phyloP scores from a whole-genome alignment of 2,113 vertebrate genomes.

The Strix uralensis region DNA sequence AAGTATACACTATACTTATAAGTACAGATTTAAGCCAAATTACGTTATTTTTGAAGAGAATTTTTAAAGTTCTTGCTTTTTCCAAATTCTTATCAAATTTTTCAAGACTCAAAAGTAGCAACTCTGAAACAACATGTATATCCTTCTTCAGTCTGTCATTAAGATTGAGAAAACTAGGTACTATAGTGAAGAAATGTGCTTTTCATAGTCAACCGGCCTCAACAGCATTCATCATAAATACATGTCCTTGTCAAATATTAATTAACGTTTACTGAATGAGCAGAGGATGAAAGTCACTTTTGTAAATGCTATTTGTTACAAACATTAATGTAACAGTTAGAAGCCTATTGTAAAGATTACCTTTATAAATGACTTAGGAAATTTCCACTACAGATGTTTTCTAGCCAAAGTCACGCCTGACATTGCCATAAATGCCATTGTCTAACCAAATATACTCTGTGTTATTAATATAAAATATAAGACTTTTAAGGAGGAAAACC shows the following conservation, averaged over 20 bases:
- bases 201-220: neutral
- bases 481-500: neutral
- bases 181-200: neutral
- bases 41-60: neutral
- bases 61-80: neutral
- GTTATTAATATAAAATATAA: neutral
- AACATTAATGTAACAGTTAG: neutral
- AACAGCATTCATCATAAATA: neutral
- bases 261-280: neutral
- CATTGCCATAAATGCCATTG: neutral
- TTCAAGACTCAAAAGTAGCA: neutral
- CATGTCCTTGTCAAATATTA: neutral
- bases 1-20: too few relatives aligned
- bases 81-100: neutral
- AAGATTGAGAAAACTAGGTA: neutral
- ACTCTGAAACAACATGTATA: neutral
- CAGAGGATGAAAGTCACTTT: neutral
- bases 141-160: neutral
- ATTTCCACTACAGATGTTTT: neutral
- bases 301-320: neutral
- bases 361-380: neutral
- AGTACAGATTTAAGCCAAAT: neutral
- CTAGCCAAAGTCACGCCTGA: neutral
- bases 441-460: neutral
- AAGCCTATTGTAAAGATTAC: neutral